Evolutionary conservation across 2,888 invertebrate genomes (phyloP), one percentile per base, ranked within the genome.

Genomic region (Criorhina ranunculi): DNA sequence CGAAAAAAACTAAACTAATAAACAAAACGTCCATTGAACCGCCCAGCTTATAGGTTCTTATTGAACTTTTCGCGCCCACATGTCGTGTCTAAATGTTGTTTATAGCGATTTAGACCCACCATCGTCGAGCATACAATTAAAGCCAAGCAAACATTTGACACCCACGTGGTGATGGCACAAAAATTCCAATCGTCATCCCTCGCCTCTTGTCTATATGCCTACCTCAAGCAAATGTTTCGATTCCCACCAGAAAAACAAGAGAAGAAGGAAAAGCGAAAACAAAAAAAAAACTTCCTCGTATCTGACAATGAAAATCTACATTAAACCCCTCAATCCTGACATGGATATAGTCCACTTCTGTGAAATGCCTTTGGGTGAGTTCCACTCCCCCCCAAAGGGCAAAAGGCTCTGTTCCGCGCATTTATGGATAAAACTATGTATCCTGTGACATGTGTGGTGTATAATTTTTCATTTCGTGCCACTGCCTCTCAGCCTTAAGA

Each of bases 301-400:
- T 82, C 82, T 67, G 77, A 82, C 82, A 82, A 66, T 67, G 78
- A 67, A 82, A 82, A 82, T 83, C 78, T 78, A 64, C 83, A 83
- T 73, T 83, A 83, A 82, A 76, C 60, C 77, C 77, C 67, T 69
- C 67, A 69, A 69, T 83, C 79, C 83, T 73, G 62, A 69, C 73
- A 83, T 73, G 67, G 79, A 55, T 62, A 57, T 49, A 73, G 75
- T 53, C 55, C 62, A 75, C 29, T 69, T 75, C 55, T 62, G 19
- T 15, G 46, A 53, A 62, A 60, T 33, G 40, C 59, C 59, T 24
- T 12, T 24, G 55, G 49, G 46, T 37, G 29, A 44, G 17, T 19
- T 37, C 24, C 12, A 19, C 33, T 12, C 37, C 44, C 66, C 17
- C 59, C 37, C 19, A 73, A 73, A 55, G 73, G 73, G 60, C 73